Evolutionary conservation across 2,113 vertebrate species (phyloP).

Genomic region (Danionella cerebrum): DNA sequence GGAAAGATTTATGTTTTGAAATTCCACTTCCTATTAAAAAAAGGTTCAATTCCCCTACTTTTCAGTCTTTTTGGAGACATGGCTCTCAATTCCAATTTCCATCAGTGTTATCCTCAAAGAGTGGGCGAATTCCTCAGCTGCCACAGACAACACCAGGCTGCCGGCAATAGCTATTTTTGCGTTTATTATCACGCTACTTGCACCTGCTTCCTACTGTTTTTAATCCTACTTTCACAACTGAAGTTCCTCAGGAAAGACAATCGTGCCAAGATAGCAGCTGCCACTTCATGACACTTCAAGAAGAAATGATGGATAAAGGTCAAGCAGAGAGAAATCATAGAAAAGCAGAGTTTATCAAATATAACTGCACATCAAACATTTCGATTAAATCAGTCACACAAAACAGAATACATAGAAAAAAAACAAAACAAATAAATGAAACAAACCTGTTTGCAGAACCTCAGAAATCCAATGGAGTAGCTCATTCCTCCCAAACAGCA

Average conservation of each 20-base stretch:
- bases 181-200: conserved; percentile 48
- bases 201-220: conserved; percentile 47
- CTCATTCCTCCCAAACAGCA: conserved; percentile 84
- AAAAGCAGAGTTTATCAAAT: neutral
- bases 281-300: neutral
- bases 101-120: conserved; percentile 45
- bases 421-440: neutral
- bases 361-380: neutral
- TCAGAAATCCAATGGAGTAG: conserved; percentile 92
- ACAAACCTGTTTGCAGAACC: conserved; percentile 95
- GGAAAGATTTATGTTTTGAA: conserved; percentile 39
- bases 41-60: conserved; percentile 38
- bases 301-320: neutral
- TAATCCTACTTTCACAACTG: conserved; percentile 29
- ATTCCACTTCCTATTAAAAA: conserved; percentile 20
- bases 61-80: conserved; percentile 45
- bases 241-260: conserved; percentile 47
- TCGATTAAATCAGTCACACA: too few relatives aligned
- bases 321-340: neutral
- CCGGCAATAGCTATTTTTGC: conserved; percentile 51
- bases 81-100: conserved; percentile 53
- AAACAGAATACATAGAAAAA: too few relatives aligned
- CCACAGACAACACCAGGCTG: conserved; percentile 36
- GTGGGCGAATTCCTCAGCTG: conserved; percentile 40
- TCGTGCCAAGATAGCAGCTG: conserved; percentile 25